Base-by-base conservation (phyloP, 2,888 invertebrate species). In the Parelbella ahira region DNA sequence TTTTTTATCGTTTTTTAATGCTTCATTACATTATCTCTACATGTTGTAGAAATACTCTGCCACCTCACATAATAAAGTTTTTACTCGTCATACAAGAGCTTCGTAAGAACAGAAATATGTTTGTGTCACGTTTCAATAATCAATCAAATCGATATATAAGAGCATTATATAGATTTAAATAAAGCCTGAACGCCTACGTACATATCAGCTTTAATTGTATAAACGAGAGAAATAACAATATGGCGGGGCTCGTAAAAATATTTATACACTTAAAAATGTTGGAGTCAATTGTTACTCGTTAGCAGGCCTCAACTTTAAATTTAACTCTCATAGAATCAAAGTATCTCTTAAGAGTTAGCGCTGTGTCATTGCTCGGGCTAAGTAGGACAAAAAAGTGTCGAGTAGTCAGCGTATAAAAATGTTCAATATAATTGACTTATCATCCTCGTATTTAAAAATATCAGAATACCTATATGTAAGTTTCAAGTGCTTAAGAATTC, bases 271-370 rank as follows among this genome's bases (percentile, higher is more conserved):
- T 68, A 63, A 71, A 68, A 68, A 73, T 68, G 67, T 75, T 75
- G 57, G 58, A 76, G 68, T 79, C 79, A 76, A 77, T 78, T 74
- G 73, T 70, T 62, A 74, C 79, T 84, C 82, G 81, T 84, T 84
- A 84, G 78, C 64, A 65, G 63, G 66, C 58, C 58, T 56, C 46
- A 64, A 56, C 64, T 70, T 63, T 61, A 20, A 63, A 77, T 72
- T 73, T 69, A 73, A 74, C 72, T 71, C 69, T 66, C 71, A 76
- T 78, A 82, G 80, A 82, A 76, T 74, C 71, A 65, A 78, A 84
- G 83, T 78, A 83, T 81, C 82, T 77, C 80, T 83, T 72, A 63
- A 78, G 60, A 74, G 68, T 76, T 70, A 77, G 63, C 68, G 86
- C 84, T 80, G 77, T 76, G 84, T 86, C 86, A 86, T 80, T 77